A percentile compares a stretch with the other conserved stretches of the same genome.
These are phyloP conservation scores for Meganola albula DNA, from an alignment of 2,888 invertebrate species.

Conservation along the genomic window DNA sequence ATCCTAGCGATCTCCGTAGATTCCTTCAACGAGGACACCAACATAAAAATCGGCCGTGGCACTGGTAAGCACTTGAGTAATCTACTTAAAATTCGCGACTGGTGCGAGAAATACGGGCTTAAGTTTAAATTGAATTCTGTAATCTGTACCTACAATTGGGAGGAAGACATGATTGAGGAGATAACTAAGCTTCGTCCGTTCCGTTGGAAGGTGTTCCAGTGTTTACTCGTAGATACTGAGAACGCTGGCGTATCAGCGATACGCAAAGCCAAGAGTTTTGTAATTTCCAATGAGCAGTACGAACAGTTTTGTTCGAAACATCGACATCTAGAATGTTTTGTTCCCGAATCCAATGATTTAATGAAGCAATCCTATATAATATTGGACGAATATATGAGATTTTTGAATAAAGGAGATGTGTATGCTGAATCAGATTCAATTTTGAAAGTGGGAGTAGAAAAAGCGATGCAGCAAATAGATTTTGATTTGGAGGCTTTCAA, in stretches of 20 bases:
- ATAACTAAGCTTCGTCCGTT: slow-evolving; percentile 6
- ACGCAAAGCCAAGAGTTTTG: slow-evolving; percentile 1
- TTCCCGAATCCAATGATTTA: slow-evolving; percentile 7
- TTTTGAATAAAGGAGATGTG: slow-evolving; percentile 7
- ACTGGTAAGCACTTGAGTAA: slow-evolving; percentile 6
- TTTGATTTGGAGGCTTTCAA: slow-evolving; percentile 5
- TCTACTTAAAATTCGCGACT: slow-evolving; percentile 4
- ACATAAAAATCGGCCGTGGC: slow-evolving; percentile 8
- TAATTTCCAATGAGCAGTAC: slow-evolving; percentile 1
- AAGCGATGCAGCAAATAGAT: slow-evolving; percentile 4
- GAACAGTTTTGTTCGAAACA: slow-evolving; percentile 7
- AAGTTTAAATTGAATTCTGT: slow-evolving; percentile 9
- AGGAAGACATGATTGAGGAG: slow-evolving; percentile 8
- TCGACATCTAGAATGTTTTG: slow-evolving; percentile 7
- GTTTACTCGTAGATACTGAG: slow-evolving; percentile 7
- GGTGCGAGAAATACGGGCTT: slow-evolving; percentile 8
- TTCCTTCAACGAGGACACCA: slow-evolving; percentile 8
- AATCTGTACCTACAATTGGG: slow-evolving; percentile 9
- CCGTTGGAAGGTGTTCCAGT: slow-evolving; percentile 10
- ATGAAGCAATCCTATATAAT: slow-evolving; percentile 11
- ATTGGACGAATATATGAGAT: slow-evolving; percentile 9
- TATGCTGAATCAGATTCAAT: slow-evolving; percentile 7
- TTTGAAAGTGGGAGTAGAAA: slow-evolving; percentile 2
- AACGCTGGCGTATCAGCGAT: slow-evolving; percentile 6
- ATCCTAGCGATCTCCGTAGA: slow-evolving; percentile 9